A percentile compares a stretch with the other conserved stretches of the same genome.
These are phyloP conservation scores for Cyrtorhinus lividipennis DNA, from an alignment of 1,140 invertebrate species.

Conservation along the genomic window DNA sequence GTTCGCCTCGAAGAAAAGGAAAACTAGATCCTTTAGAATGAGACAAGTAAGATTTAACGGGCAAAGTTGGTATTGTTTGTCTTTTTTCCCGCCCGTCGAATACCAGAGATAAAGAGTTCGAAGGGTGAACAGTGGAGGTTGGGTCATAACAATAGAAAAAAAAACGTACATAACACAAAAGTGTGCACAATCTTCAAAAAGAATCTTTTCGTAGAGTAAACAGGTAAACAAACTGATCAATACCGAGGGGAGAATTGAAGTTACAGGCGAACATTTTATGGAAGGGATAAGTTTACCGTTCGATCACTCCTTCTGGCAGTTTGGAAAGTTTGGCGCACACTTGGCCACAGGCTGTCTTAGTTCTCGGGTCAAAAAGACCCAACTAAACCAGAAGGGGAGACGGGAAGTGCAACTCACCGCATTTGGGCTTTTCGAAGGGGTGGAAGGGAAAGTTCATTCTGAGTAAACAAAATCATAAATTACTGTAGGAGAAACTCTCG, in stretches of 20 bases:
- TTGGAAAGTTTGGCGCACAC: neutral
- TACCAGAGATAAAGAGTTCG: no score
- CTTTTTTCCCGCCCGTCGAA: no score
- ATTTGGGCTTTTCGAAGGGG: no score
- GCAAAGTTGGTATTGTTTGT: no score
- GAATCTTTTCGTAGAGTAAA: neutral
- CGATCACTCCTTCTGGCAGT: neutral
- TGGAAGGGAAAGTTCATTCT: neutral
- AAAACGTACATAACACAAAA: no score
- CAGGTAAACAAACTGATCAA: neutral
- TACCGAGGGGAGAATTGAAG: neutral
- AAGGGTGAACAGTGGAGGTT: no score
- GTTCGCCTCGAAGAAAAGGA: no score
- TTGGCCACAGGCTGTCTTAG: neutral
- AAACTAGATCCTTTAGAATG: no score
- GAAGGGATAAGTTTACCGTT: neutral
- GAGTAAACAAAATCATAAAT: conserved; percentile 8
- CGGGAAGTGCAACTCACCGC: neutral
- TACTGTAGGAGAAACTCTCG: neutral
- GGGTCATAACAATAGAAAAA: no score
- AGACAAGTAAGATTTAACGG: no score
- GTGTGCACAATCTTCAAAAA: neutral
- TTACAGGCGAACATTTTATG: neutral
- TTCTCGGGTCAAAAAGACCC: no score
- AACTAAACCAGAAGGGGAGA: neutral